Evolutionary conservation across 2,113 vertebrate genomes (phyloP).

Genomic region (Aix galericulata): DNA sequence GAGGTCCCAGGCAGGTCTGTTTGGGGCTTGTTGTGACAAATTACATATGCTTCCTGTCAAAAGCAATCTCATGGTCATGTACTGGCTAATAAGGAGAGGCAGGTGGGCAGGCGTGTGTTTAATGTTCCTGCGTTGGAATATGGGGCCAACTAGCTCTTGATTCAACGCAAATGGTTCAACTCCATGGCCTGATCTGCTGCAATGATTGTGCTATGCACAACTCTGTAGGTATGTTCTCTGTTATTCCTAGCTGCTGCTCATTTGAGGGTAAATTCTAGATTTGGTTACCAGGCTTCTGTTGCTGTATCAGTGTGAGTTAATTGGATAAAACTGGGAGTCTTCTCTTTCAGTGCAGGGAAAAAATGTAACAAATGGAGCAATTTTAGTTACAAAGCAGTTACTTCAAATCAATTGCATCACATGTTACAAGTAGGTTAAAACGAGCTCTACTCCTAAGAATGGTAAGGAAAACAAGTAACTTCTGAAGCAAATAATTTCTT

Average conservation of each 20-base stretch:
- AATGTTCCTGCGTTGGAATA: not conserved
- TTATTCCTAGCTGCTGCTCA: not conserved
- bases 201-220: not conserved
- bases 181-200: not conserved
- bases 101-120: not conserved
- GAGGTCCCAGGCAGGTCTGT: not conserved
- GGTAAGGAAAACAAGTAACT: not conserved
- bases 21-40: not conserved
- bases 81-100: not conserved
- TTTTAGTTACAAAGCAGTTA: not conserved
- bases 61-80: not conserved
- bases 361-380: not conserved
- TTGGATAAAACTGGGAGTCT: not conserved
- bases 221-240: fast-evolving
- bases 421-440: not conserved
- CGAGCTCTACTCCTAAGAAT: not conserved
- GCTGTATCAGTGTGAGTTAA: not conserved
- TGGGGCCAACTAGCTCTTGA: not conserved
- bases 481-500: not conserved
- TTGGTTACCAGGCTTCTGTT: not conserved
- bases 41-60: fast-evolving
- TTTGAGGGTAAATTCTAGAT: not conserved
- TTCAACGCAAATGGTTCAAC: not conserved
- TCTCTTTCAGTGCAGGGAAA: not conserved
- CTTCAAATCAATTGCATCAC: not conserved